Percentiles rank a stretch among this genome's conserved stretches.
These are phyloP conservation scores for Teinopalpus imperialis DNA, from an alignment of 2,888 invertebrate genomes.

Conservation along the genomic window DNA sequence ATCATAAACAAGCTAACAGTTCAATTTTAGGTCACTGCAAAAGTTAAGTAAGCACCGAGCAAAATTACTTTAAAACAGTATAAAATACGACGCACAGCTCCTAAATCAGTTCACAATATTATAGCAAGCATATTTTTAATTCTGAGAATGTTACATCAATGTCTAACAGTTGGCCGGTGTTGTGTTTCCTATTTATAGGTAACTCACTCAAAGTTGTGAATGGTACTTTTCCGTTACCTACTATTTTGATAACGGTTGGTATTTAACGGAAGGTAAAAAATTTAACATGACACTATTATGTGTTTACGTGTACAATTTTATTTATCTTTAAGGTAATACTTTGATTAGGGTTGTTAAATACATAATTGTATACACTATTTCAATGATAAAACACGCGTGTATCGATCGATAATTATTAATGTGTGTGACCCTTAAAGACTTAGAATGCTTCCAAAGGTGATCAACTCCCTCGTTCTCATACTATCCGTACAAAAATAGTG, in stretches of 20 bases:
- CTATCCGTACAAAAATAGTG: too few species aligned
- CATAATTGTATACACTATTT: too few species aligned
- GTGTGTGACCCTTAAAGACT: too few species aligned
- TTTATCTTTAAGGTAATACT: too few species aligned
- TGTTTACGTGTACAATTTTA: too few species aligned
- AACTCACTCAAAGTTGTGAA: conserved; percentile 31
- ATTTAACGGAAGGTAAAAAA: too few species aligned
- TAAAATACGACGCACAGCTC: conserved; percentile 31
- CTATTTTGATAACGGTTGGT: conserved; percentile 9
- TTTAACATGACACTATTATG: too few species aligned
- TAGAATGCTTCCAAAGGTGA: too few species aligned
- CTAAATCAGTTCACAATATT: conserved; percentile 45
- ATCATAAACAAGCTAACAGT: not conserved
- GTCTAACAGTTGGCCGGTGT: conserved; percentile 58
- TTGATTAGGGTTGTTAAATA: too few species aligned
- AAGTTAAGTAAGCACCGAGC: conserved; percentile 7
- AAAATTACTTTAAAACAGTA: conserved; percentile 18
- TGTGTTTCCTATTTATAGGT: conserved; percentile 57
- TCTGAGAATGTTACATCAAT: conserved; percentile 63
- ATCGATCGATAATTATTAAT: too few species aligned
- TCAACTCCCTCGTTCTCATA: too few species aligned
- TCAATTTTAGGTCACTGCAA: conserved; percentile 14
- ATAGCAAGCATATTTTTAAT: conserved; percentile 57
- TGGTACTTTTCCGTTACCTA: conserved; percentile 25
- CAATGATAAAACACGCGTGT: too few species aligned